Evolutionary conservation across 2,888 invertebrate species (phyloP).

Genomic region (Aphrophora alni): DNA sequence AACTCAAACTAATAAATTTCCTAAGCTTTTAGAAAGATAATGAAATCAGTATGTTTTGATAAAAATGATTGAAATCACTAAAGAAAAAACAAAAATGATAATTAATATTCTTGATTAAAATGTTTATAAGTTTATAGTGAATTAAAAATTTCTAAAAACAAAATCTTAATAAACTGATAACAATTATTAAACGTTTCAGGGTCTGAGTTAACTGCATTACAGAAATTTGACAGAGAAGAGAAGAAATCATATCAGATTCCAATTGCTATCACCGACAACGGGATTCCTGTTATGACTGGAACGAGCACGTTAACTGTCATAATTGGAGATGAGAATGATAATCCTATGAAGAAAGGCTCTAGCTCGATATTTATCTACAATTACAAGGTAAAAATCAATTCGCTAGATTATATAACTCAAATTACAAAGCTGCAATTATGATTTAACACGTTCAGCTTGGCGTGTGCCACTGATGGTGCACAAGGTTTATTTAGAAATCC

Average conservation of each 20-base stretch:
- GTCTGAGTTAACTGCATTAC: slow-evolving; percentile 73
- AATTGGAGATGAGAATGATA: slow-evolving; percentile 95
- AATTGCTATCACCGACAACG: slow-evolving; percentile 88
- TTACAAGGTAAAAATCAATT: slow-evolving; percentile 77
- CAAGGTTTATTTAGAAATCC: slow-evolving; percentile 19
- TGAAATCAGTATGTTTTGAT: too few relatives aligned
- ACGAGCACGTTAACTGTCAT: slow-evolving; percentile 86
- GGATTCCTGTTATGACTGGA: slow-evolving; percentile 73
- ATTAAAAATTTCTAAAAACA: too few relatives aligned
- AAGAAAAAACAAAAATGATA: too few relatives aligned
- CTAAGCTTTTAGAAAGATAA: too few relatives aligned
- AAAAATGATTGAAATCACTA: too few relatives aligned
- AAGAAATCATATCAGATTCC: slow-evolving; percentile 88
- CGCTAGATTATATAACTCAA: too few relatives aligned
- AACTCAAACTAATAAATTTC: too few relatives aligned
- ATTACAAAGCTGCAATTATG: too few relatives aligned
- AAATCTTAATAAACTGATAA: too few relatives aligned
- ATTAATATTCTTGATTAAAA: too few relatives aligned
- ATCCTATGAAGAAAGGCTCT: slow-evolving; percentile 83
- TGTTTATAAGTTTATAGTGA: too few relatives aligned
- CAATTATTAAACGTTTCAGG: slow-evolving; percentile 55
- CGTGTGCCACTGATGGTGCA: background rate
- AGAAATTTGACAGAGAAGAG: slow-evolving; percentile 84
- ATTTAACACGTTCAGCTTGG: background rate
- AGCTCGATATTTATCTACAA: slow-evolving; percentile 95